Evolutionary conservation across 2,113 vertebrate species (phyloP).

Genomic region (Xiphophorus hellerii): DNA sequence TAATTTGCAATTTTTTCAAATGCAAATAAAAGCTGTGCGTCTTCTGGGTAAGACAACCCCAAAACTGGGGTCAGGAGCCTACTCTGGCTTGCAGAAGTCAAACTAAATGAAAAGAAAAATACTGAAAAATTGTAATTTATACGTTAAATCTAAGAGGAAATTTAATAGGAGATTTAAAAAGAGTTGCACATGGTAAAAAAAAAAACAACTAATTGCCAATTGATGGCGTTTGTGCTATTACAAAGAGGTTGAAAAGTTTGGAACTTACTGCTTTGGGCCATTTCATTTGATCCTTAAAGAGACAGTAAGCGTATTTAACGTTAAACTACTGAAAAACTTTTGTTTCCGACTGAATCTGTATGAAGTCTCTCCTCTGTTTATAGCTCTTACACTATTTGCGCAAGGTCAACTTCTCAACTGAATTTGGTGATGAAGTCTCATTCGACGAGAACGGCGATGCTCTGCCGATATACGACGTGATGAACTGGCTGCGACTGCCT

Average conservation of each 20-base stretch:
- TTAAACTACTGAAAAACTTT: background rate
- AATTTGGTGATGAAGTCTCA: constrained; percentile 71
- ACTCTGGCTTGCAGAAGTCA: background rate
- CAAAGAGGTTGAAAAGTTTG: background rate
- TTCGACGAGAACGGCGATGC: constrained; percentile 79
- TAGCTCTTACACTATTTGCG: constrained; percentile 75
- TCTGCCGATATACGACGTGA: constrained; percentile 74
- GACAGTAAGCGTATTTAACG: background rate
- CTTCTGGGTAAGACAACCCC: too few species aligned
- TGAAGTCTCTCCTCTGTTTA: background rate
- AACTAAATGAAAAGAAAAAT: background rate
- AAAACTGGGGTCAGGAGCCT: too few species aligned
- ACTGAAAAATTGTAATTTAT: background rate
- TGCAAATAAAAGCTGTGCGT: too few species aligned
- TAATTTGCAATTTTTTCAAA: too few species aligned
- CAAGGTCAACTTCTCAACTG: constrained; percentile 73
- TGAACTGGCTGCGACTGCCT: constrained; percentile 72
- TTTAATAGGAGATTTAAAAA: background rate
- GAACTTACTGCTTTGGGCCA: background rate
- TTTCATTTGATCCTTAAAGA: background rate
- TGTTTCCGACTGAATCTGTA: background rate
- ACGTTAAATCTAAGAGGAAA: too few species aligned
- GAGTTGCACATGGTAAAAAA: background rate
- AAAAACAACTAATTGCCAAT: background rate
- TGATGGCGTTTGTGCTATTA: background rate